Percentiles rank a stretch among this genome's conserved stretches.
phyloP scores from a whole-genome alignment of 2,888 invertebrate species.

The Eupithecia subfuscata region DNA sequence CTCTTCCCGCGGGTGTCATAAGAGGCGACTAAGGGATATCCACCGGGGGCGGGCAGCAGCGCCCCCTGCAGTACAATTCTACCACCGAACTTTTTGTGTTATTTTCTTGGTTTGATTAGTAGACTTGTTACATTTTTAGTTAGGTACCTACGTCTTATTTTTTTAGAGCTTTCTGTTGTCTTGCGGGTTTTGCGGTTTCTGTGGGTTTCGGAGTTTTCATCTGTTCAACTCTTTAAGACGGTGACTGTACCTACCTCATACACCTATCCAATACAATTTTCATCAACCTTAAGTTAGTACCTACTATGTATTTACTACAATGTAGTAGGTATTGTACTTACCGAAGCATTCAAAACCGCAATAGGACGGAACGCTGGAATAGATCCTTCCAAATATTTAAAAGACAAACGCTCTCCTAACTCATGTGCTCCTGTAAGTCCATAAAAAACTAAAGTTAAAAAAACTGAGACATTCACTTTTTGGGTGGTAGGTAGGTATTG shows the following conservation, averaged over 20 bases:
- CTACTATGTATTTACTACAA: background rate
- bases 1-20: too few relatives aligned
- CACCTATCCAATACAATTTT: too few relatives aligned
- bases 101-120: background rate
- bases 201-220: background rate
- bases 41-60: too few relatives aligned
- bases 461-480: too few relatives aligned
- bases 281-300: too few relatives aligned
- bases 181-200: background rate
- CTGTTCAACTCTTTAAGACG: too few relatives aligned
- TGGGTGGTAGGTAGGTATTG: too few relatives aligned
- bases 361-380: conserved; percentile 50
- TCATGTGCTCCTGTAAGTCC: conserved; percentile 44
- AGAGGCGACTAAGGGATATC: too few relatives aligned
- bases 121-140: too few relatives aligned
- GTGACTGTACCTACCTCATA: too few relatives aligned
- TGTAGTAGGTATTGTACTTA: conserved; percentile 28
- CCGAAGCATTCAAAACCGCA: conserved; percentile 42
- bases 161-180: background rate
- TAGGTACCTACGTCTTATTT: background rate
- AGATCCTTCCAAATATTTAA: conserved; percentile 30
- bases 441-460: background rate
- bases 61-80: too few relatives aligned
- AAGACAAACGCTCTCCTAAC: conserved; percentile 45
- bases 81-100: too few relatives aligned